These are phyloP conservation scores for Sesamia inferens DNA, from an alignment of 2,888 invertebrate genomes.

Conservation along the genomic window DNA sequence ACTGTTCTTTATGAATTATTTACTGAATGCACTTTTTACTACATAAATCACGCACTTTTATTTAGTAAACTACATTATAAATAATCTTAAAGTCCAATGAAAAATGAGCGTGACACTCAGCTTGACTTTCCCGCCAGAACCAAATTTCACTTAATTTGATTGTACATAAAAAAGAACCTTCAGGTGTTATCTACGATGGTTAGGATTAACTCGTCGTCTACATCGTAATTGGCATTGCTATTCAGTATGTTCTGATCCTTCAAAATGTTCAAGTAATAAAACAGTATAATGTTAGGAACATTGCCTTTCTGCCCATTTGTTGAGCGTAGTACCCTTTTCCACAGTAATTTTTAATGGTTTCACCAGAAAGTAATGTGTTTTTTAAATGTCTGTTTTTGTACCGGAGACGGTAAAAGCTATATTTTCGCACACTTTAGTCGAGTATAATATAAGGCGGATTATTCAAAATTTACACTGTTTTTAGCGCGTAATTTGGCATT, in stretches of 20 bases:
- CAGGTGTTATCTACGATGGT: no score
- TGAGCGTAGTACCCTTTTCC: conserved; percentile 5
- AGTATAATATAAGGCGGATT: neutral
- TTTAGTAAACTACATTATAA: no score
- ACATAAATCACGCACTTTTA: no score
- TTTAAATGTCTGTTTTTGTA: conserved; percentile 19
- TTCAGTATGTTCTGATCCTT: neutral
- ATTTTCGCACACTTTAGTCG: neutral
- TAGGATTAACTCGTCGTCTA: neutral
- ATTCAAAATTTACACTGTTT: neutral
- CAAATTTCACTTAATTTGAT: no score
- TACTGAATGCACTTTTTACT: no score
- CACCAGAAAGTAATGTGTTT: conserved; percentile 16
- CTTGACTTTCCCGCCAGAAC: no score
- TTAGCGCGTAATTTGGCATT: neutral
- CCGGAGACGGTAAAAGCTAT: neutral
- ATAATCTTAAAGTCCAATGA: no score
- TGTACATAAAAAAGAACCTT: no score
- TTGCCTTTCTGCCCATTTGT: conserved; percentile 9
- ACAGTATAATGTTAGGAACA: neutral
- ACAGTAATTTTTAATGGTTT: conserved; percentile 34
- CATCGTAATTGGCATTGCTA: neutral
- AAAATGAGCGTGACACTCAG: no score
- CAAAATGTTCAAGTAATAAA: neutral
- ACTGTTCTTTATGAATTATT: no score